A percentile compares a stretch with the other conserved stretches of the same genome.
phyloP scores from a whole-genome alignment of 2,888 invertebrate species.

The Macaria liturata region DNA sequence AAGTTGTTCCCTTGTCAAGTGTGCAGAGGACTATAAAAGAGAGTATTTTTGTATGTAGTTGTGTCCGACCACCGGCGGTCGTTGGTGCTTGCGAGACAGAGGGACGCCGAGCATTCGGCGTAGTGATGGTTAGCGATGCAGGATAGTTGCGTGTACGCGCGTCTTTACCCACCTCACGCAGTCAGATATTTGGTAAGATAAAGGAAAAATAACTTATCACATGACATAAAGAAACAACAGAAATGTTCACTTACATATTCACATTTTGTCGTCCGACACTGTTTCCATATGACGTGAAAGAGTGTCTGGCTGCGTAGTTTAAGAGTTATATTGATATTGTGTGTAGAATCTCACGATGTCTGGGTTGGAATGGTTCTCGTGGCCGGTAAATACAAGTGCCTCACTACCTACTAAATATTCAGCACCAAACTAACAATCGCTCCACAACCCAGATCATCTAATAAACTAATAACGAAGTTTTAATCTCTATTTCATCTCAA shows the following conservation, averaged over 20 bases:
- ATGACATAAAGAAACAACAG: not conserved
- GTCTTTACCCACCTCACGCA: constrained; percentile 15
- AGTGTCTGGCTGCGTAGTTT: constrained; percentile 21
- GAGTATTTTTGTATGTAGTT: constrained; percentile 48
- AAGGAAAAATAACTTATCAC: too few species aligned
- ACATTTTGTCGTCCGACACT: not conserved
- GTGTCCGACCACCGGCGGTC: constrained; percentile 69
- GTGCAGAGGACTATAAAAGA: not conserved
- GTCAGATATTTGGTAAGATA: constrained; percentile 6
- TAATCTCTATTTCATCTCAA: constrained; percentile 32
- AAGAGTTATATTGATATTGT: constrained; percentile 18
- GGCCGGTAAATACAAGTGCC: constrained; percentile 7
- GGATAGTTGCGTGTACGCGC: constrained; percentile 1
- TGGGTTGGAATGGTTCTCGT: constrained; percentile 13
- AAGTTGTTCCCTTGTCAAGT: too few species aligned
- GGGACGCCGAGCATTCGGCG: constrained; percentile 51
- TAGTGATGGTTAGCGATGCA: constrained; percentile 47
- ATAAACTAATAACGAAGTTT: constrained; percentile 11
- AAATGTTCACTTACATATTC: constrained; percentile 1
- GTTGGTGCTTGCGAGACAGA: constrained; percentile 72
- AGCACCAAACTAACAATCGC: not conserved
- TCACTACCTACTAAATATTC: not conserved
- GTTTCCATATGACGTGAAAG: too few species aligned
- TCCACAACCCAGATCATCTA: constrained; percentile 16
- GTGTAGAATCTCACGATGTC: constrained; percentile 20